phyloP scores from a whole-genome alignment of 2,888 invertebrate species.

The Anthoptus insignis region DNA sequence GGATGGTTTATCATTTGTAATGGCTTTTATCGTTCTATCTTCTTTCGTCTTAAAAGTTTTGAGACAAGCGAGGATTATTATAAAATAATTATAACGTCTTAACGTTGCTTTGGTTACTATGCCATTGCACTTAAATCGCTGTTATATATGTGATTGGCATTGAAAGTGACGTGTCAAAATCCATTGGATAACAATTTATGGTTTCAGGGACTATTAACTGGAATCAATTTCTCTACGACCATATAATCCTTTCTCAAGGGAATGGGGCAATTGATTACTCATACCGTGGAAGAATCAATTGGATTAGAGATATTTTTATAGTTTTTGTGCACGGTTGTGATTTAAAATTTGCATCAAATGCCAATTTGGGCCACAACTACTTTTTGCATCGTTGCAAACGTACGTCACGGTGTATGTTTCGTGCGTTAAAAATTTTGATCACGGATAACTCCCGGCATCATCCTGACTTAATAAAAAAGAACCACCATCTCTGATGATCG shows the following conservation, averaged over 20 bases:
- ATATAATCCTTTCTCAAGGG: conserved; percentile 52
- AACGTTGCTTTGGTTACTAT: conserved; percentile 59
- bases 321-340: conserved; percentile 45
- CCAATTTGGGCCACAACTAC: conserved; percentile 62
- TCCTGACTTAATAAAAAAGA: conserved; percentile 61
- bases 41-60: conserved; percentile 63
- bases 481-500: conserved; percentile 60
- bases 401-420: conserved; percentile 67
- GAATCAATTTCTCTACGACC: conserved; percentile 52
- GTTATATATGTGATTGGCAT: conserved; percentile 25
- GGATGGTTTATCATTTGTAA: conserved; percentile 49
- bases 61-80: conserved; percentile 62
- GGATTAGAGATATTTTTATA: conserved; percentile 59
- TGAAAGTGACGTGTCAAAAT: conserved; percentile 43
- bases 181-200: conserved; percentile 45
- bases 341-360: conserved; percentile 66
- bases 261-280: conserved; percentile 59
- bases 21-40: conserved; percentile 67
- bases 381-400: conserved; percentile 78
- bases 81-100: conserved; percentile 68
- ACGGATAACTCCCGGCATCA: conserved; percentile 64
- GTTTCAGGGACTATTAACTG: conserved; percentile 46
- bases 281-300: conserved; percentile 63
- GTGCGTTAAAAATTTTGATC: conserved; percentile 81
- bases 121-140: conserved; percentile 43